phyloP scores from a whole-genome alignment of 2,888 invertebrate genomes.

The Nematopogon swammerdamellus region DNA sequence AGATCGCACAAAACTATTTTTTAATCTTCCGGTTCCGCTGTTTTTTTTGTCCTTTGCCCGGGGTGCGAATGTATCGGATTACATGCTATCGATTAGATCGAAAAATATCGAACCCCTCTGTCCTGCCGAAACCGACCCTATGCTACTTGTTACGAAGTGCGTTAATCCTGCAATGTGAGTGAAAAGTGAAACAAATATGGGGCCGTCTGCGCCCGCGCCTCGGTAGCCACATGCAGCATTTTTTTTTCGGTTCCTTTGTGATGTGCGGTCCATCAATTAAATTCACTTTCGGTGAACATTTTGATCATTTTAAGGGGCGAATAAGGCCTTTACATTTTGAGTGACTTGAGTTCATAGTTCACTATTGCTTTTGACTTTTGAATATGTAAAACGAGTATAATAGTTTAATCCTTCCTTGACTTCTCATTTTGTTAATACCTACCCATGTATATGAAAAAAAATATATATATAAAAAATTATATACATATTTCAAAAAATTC shows the following conservation, averaged over 20 bases:
- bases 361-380: too few relatives aligned
- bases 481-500: too few relatives aligned
- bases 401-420: too few relatives aligned
- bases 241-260: not conserved
- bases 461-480: too few relatives aligned
- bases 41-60: not conserved
- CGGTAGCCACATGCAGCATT: not conserved
- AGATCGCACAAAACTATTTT: not conserved
- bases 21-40: not conserved
- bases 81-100: not conserved
- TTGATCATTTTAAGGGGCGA: too few relatives aligned
- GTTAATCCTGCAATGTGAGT: not conserved
- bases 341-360: too few relatives aligned
- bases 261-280: not conserved
- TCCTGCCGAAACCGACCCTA: not conserved
- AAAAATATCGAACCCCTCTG: not conserved
- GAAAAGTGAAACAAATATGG: not conserved
- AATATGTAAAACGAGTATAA: too few relatives aligned
- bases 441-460: too few relatives aligned
- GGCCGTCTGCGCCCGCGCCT: not conserved
- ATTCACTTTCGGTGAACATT: not conserved
- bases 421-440: too few relatives aligned
- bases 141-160: not conserved
- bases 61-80: not conserved
- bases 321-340: too few relatives aligned